Conservation (phyloP, 2,797 vertebrate species). For the Xerus rutilus region DNA sequence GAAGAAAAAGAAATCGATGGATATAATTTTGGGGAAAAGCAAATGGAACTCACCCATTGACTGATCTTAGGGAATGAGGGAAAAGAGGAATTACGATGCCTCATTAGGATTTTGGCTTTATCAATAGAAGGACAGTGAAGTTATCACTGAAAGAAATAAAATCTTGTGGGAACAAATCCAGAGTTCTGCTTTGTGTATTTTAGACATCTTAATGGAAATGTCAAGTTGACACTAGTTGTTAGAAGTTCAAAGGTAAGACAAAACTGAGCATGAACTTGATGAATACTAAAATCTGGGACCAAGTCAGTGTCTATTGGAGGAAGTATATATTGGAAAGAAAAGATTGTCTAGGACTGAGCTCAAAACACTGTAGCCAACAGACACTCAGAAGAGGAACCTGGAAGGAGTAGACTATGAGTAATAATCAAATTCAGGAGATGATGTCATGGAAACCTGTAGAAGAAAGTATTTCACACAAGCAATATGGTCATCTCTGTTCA, state of each 20-base stretch:
- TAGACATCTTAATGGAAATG: background rate
- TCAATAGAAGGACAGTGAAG: background rate
- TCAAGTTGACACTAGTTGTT: background rate
- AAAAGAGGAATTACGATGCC: background rate
- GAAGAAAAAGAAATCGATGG: background rate
- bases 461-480: background rate
- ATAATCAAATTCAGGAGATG: background rate
- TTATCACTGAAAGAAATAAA: background rate
- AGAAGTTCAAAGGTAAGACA: background rate
- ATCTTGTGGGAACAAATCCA: background rate
- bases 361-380: background rate
- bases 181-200: background rate
- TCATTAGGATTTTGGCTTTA: background rate
- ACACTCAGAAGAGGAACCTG: background rate
- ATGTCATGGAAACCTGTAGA: background rate
- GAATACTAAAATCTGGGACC: background rate
- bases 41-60: background rate
- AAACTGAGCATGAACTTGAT: background rate
- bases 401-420: background rate
- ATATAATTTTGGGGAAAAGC: background rate
- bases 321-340: background rate
- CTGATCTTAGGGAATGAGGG: background rate
- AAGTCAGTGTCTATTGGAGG: background rate
- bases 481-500: background rate
- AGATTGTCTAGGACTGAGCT: background rate